A percentile compares a stretch with the other conserved stretches of the same genome.
Evolutionary conservation across 1,140 invertebrate genomes (phyloP).

Genomic region (Platyscapa corneri): DNA sequence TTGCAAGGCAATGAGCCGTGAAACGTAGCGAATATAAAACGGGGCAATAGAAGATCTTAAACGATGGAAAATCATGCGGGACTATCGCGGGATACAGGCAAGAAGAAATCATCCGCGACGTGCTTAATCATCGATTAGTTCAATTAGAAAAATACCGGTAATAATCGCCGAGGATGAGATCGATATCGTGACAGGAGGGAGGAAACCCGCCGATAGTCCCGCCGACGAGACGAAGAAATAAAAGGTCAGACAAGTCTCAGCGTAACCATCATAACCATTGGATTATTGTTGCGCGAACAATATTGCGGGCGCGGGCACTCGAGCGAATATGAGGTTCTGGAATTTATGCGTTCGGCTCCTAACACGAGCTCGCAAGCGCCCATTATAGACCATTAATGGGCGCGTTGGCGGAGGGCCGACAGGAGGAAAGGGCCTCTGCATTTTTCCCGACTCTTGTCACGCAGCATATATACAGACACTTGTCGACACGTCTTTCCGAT

Average conservation of each 20-base stretch:
- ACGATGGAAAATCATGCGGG: neutral
- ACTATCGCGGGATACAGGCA: neutral
- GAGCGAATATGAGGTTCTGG: neutral
- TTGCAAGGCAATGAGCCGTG: neutral
- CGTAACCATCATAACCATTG: too few species aligned
- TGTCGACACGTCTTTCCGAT: neutral
- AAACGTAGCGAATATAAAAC: neutral
- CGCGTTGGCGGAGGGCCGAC: too few species aligned
- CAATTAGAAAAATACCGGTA: neutral
- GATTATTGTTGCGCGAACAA: too few species aligned
- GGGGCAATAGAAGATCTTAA: neutral
- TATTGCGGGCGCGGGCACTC: neutral
- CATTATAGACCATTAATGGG: neutral
- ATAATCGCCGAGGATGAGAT: conserved; percentile 27
- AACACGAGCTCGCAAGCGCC: neutral
- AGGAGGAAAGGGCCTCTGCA: too few species aligned
- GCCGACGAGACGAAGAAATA: neutral
- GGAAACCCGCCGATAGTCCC: conserved; percentile 33
- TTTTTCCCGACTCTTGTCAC: too few species aligned
- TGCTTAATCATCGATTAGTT: neutral
- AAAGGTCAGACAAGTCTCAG: neutral
- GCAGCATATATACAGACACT: too few species aligned
- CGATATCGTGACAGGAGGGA: neutral
- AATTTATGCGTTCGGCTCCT: neutral
- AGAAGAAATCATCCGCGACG: neutral